Evolutionary conservation across 2,888 invertebrate species (phyloP), one percentile per base, ranked within the genome.

Genomic region (Taenaris catops): DNA sequence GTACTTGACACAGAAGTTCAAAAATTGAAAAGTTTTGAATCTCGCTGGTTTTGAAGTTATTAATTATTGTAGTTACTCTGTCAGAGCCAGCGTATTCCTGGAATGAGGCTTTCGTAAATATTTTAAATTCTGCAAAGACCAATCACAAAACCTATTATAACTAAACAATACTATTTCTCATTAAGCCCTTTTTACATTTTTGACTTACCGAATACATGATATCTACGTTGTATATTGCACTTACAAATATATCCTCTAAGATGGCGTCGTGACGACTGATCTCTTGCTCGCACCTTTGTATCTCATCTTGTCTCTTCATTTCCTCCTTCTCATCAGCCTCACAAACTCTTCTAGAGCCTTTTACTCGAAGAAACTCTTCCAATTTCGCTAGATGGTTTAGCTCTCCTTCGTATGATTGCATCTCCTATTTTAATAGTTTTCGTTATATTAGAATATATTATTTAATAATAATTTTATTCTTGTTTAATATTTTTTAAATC

Each of bases 351-450:
- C 91, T 90, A 47, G 95, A 94, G 0, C 94, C 93, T 69, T 96
- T 96, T 1, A 94, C 90, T 4, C 93, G 92, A 32, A 96, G 89
- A 63, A 96, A 97, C 60, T 94, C 93, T 58, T 94, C 92, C 27
- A 96, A 74, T 51, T 94, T 94, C 5, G 92, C 90, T 49, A 96
- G 92, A 58, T 96, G 94, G 62, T 96, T 96, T 20, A 96, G 79
- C 38, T 94, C 92, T 1, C 96, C 88, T 62, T 96, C 93, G 54
- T 95, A 90, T 44, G 95, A 93, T 65, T 95, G 91, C 94, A 96
- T 96, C 79, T 96, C 96, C 81, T 92, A 53, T 4, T 29, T 8
- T 2, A 20, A 5, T 9, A 4, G n/a, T n/a, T n/a, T n/a, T n/a
- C n/a, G n/a, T n/a, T n/a, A n/a, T n/a, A n/a, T n/a, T n/a, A n/a